Evolutionary conservation across 2,797 vertebrate species (phyloP), one percentile per base, ranked within the genome.

Genomic region (Paramormyrops hopkinsi): DNA sequence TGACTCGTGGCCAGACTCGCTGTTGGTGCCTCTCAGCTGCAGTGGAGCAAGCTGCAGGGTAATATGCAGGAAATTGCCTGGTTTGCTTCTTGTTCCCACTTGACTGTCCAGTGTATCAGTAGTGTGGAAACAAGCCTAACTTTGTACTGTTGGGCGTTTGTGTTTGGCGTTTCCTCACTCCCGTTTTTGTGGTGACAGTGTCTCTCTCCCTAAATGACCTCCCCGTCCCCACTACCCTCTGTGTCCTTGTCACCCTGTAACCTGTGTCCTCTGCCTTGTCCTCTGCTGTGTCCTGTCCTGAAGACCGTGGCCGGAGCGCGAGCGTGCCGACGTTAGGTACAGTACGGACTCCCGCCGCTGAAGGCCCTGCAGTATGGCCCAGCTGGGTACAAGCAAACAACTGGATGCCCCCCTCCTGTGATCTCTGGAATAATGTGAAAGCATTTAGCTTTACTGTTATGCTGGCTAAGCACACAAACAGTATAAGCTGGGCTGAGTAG

Each of bases 251-350:
- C 89, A 94, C 93, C 93, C 89, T 46, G 88, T 95, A 92, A 94
- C 95, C 94, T 96, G 86, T 94, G 92, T 94, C 93, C 96, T 95
- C 95, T 95, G 94, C 96, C 93, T 95, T 96, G 92, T 95, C 95
- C 93, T 95, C 94, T 95, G 93, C 96, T 93, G 94, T 96, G 94
- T 95, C 94, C 94, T 96, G 19, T 94, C 94, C 92, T 96, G 97
- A 98, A 99, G 97, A 98, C 94, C 97, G 97, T 97, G 97, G 95
- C 94, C 96, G 97, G 96, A 98, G 98, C 97, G 98, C 97, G 53
- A 98, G 98, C 93, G 98, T 97, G 89, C 98, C 97, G 91, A 96
- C 97, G 91, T 95, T 99, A 98, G 98, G 97, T 99, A 98, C 94
- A 97, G 97, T 99, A 98, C 94, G 87, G 90, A 88, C 92, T 46